Evolutionary conservation across 2,113 vertebrate species (phyloP).

Genomic region (Pseudorasbora parva): DNA sequence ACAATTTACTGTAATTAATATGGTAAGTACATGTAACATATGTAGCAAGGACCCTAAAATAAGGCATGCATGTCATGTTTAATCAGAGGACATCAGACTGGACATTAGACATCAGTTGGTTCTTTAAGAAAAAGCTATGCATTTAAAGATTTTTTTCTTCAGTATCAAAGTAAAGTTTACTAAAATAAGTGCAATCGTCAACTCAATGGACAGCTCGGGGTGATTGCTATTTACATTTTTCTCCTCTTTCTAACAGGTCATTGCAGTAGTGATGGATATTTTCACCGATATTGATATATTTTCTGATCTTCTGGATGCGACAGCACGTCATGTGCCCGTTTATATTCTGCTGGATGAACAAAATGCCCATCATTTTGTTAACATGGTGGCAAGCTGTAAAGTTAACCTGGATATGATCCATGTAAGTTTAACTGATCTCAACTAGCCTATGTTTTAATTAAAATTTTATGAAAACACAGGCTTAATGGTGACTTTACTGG

Average conservation of each 20-base stretch:
- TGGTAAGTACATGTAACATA: no score
- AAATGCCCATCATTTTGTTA: constrained; percentile 86
- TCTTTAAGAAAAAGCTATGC: background rate
- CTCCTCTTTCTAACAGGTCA: constrained; percentile 78
- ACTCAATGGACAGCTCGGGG: no score
- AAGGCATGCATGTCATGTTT: background rate
- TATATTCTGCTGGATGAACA: constrained; percentile 94
- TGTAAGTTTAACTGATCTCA: constrained; percentile 73
- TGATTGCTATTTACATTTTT: constrained; percentile 4
- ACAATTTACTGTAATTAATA: no score
- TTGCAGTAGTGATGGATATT: constrained; percentile 94
- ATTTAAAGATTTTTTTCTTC: background rate
- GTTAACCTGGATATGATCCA: constrained; percentile 89
- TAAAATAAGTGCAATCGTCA: background rate
- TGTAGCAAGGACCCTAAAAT: no score
- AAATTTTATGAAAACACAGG: background rate
- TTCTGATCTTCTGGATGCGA: constrained; percentile 87
- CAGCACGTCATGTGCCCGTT: constrained; percentile 87
- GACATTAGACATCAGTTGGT: background rate
- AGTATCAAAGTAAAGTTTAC: background rate
- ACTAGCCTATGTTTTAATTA: background rate
- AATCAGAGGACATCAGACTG: no score
- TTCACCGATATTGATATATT: constrained; percentile 97
- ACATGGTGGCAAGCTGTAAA: constrained; percentile 89
- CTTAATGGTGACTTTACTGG: constrained; percentile 29